Evolutionary conservation across 1,140 invertebrate species (phyloP).

Genomic region (Diachasmimorpha longicaudata): DNA sequence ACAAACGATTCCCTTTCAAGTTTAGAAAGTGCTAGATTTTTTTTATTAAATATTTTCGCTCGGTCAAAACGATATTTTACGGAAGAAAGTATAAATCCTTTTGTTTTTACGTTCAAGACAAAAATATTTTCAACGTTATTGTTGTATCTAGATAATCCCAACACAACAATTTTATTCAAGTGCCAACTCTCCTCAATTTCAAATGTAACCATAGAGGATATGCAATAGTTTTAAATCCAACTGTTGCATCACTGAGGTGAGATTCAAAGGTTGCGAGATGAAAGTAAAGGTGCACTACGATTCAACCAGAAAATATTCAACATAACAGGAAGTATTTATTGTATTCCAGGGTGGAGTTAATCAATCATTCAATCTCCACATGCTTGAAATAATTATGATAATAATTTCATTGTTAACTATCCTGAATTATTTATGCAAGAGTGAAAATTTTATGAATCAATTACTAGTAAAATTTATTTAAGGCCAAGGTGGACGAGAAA

Average conservation of each 20-base stretch:
- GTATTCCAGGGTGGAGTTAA: not conserved
- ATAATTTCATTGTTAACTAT: not conserved
- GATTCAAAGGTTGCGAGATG: conserved; percentile 50
- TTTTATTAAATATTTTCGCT: too few relatives aligned
- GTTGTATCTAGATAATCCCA: too few relatives aligned
- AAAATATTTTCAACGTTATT: too few relatives aligned
- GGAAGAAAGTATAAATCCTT: too few relatives aligned
- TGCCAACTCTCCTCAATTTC: not conserved
- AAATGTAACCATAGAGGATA: not conserved
- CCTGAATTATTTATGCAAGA: not conserved
- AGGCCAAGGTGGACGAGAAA: not conserved
- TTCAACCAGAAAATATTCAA: not conserved
- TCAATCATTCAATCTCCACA: not conserved
- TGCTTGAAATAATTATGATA: not conserved
- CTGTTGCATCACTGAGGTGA: conserved; percentile 31
- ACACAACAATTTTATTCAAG: too few relatives aligned
- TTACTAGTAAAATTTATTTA: not conserved
- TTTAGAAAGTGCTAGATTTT: too few relatives aligned
- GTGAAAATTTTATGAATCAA: not conserved
- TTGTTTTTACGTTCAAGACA: too few relatives aligned
- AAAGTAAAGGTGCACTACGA: conserved; percentile 42
- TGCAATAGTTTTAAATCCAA: not conserved
- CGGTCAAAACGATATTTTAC: too few relatives aligned
- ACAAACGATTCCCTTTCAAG: too few relatives aligned
- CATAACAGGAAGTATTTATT: not conserved